phyloP scores from a whole-genome alignment of 2,888 invertebrate genomes.

The Cybosia mesomella region DNA sequence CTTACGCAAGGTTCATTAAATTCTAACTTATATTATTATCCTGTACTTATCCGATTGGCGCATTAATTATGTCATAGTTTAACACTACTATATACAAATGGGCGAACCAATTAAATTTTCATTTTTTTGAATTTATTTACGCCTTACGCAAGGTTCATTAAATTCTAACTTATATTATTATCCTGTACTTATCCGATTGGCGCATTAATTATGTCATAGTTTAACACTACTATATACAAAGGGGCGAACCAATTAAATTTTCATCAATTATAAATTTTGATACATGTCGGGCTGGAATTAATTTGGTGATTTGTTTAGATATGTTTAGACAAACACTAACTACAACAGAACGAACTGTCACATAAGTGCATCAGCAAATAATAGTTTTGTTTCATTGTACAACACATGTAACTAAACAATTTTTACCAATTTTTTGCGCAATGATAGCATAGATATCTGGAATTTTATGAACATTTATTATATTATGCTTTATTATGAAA shows the following conservation, averaged over 20 bases:
- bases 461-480: conserved; percentile 14
- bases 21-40: too few relatives aligned
- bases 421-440: conserved; percentile 13
- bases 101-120: background rate
- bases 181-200: background rate
- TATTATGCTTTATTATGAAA: background rate
- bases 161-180: background rate
- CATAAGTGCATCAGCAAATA: conserved; percentile 5
- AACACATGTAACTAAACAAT: background rate
- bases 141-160: background rate
- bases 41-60: too few relatives aligned
- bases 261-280: background rate
- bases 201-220: background rate
- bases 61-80: too few relatives aligned
- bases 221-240: background rate
- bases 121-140: conserved; percentile 6
- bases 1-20: too few relatives aligned
- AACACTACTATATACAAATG: background rate
- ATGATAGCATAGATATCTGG: conserved; percentile 13
- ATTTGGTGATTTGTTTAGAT: too few relatives aligned
- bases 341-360: background rate
- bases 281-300: background rate
- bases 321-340: background rate
- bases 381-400: background rate
- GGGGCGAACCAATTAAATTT: background rate